phyloP scores from a whole-genome alignment of 2,888 invertebrate species.

The Orthosia gothica region DNA sequence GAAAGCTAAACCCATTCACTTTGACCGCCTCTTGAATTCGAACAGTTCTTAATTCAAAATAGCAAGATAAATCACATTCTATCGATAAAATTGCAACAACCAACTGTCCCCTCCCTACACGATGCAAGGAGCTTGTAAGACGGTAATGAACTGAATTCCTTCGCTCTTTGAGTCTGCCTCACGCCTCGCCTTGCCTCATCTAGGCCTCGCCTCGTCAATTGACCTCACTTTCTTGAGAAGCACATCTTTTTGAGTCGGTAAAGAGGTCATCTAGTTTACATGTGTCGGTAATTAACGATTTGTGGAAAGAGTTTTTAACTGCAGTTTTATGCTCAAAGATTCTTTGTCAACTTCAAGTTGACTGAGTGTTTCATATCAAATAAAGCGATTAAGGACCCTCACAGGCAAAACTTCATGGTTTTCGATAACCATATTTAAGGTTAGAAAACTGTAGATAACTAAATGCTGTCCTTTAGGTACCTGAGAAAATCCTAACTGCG shows the following conservation, averaged over 20 bases:
- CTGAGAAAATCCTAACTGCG: background rate
- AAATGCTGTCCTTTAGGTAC: background rate
- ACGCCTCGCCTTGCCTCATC: conserved; percentile 58
- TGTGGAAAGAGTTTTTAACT: background rate
- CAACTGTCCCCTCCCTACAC: conserved; percentile 68
- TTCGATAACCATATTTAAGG: background rate
- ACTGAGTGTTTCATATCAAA: background rate
- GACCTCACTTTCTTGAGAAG: conserved; percentile 69
- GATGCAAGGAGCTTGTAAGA: conserved; percentile 80
- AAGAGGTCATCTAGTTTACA: conserved; percentile 46
- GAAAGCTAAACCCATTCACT: too few species aligned
- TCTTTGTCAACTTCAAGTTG: background rate
- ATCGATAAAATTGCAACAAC: conserved; percentile 54
- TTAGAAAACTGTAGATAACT: background rate
- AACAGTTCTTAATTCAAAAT: background rate
- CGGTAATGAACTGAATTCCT: conserved; percentile 88
- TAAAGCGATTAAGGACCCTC: background rate
- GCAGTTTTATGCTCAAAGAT: conserved; percentile 11
- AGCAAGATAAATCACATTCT: background rate
- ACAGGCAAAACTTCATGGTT: background rate
- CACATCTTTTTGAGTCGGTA: conserved; percentile 63
- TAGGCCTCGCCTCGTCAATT: conserved; percentile 55
- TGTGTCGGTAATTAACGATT: conserved; percentile 29
- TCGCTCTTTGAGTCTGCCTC: conserved; percentile 81
- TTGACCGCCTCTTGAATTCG: too few species aligned